A percentile compares a stretch with the other conserved stretches of the same genome.
Evolutionary conservation across 2,888 invertebrate species (phyloP).

Genomic region (Agrochola lychnidis): DNA sequence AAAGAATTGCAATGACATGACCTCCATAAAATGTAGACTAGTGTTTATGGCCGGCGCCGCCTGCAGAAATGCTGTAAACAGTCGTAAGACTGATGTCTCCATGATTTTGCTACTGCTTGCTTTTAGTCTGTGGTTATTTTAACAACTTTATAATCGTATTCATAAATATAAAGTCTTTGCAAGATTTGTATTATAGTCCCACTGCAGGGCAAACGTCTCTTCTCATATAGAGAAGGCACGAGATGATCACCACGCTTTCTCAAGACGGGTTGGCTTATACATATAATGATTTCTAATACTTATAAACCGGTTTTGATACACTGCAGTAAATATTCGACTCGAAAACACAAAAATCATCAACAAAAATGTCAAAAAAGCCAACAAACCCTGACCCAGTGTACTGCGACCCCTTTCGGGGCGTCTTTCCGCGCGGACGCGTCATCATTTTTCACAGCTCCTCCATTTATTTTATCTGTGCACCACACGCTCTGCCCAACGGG

Average conservation of each 20-base stretch:
- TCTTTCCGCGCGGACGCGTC: slow-evolving; percentile 87
- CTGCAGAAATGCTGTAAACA: slow-evolving; percentile 51
- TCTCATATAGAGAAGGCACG: background rate
- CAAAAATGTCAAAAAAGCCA: slow-evolving; percentile 33
- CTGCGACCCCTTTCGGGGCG: slow-evolving; percentile 82
- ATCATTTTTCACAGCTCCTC: slow-evolving; percentile 89
- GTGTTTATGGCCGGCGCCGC: slow-evolving; percentile 62
- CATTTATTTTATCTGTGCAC: slow-evolving; percentile 90
- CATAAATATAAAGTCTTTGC: too few species aligned
- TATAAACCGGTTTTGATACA: background rate
- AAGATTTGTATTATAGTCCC: too few species aligned
- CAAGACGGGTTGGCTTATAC: background rate
- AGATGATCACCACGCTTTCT: background rate
- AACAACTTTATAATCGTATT: slow-evolving; percentile 13
- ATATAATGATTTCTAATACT: background rate
- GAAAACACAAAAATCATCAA: slow-evolving; percentile 28
- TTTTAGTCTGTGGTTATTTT: slow-evolving; percentile 27
- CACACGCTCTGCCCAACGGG: slow-evolving; percentile 85
- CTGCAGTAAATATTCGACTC: background rate
- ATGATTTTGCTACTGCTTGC: slow-evolving; percentile 34
- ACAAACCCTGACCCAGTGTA: slow-evolving; percentile 81
- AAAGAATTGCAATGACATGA: slow-evolving; percentile 64
- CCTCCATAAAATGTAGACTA: slow-evolving; percentile 58
- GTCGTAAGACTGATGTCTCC: slow-evolving; percentile 54
- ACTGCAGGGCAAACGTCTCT: too few species aligned